These are phyloP conservation scores for Sarotherodon lohbergeri DNA, from an alignment of 2,113 vertebrate genomes.

Conservation along the genomic window DNA sequence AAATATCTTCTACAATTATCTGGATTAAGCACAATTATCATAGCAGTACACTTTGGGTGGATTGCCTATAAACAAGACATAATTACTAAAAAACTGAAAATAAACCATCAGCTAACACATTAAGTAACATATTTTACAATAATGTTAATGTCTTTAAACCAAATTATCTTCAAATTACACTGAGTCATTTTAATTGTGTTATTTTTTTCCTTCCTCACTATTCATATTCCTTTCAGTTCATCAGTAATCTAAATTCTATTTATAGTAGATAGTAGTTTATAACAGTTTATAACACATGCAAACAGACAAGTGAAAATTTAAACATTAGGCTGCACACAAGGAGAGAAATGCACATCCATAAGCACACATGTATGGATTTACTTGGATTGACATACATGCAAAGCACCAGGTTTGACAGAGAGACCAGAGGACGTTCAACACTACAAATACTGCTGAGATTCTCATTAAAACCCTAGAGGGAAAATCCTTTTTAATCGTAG, in stretches of 20 bases:
- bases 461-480: constrained; percentile 59
- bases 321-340: background rate
- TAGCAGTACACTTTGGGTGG: background rate
- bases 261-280: background rate
- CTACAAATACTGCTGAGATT: constrained; percentile 41
- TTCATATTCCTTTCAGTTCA: background rate
- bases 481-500: constrained; percentile 61
- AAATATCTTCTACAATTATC: background rate
- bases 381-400: background rate
- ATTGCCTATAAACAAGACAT: background rate
- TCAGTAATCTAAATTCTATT: background rate
- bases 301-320: background rate
- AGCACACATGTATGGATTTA: background rate
- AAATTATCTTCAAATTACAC: background rate
- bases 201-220: background rate
- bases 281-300: background rate
- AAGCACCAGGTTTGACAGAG: background rate
- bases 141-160: background rate
- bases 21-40: background rate
- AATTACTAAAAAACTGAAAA: background rate
- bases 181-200: background rate
- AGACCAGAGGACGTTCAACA: background rate
- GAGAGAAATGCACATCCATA: background rate
- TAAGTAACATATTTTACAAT: background rate
- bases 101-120: background rate